Percentiles rank a stretch among this genome's conserved stretches.
Evolutionary conservation across 64 coral and sea anemone species (phyloP).

Genomic region (Montipora efflorescens): DNA sequence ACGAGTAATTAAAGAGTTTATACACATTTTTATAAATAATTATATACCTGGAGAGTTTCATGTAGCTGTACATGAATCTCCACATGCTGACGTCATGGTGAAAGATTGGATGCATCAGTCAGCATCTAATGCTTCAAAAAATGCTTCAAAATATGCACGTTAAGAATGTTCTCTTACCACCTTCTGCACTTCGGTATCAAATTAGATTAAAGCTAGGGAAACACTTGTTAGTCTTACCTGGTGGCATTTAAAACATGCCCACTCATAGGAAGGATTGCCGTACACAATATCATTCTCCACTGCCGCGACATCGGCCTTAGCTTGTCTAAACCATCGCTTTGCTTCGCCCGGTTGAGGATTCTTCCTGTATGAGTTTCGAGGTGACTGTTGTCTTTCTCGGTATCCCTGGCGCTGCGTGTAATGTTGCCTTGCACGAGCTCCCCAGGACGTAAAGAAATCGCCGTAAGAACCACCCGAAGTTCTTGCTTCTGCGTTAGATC

Average conservation of each 20-base stretch:
- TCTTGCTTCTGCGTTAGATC: too few relatives aligned
- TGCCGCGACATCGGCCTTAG: constrained; percentile 56
- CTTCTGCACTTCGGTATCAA: not conserved
- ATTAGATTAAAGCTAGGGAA: not conserved
- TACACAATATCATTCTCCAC: constrained; percentile 44
- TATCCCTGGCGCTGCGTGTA: not conserved
- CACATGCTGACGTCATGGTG: too few relatives aligned
- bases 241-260: constrained; percentile 88
- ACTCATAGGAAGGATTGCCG: constrained; percentile 52
- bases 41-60: too few relatives aligned
- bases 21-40: too few relatives aligned
- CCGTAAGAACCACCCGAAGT: not conserved
- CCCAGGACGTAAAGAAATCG: not conserved
- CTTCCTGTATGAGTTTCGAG: constrained; percentile 32
- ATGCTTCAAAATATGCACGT: too few relatives aligned
- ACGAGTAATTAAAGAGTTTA: too few relatives aligned
- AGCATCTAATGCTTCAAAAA: too few relatives aligned
- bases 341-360: constrained; percentile 85
- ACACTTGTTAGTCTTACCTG: constrained; percentile 54
- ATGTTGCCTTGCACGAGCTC: not conserved
- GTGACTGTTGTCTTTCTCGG: not conserved
- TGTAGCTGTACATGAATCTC: too few relatives aligned
- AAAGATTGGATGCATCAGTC: too few relatives aligned
- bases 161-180: too few relatives aligned
- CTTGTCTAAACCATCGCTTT: constrained; percentile 77